phyloP scores from a whole-genome alignment of 1,140 invertebrate genomes.

The Spodoptera litura region DNA sequence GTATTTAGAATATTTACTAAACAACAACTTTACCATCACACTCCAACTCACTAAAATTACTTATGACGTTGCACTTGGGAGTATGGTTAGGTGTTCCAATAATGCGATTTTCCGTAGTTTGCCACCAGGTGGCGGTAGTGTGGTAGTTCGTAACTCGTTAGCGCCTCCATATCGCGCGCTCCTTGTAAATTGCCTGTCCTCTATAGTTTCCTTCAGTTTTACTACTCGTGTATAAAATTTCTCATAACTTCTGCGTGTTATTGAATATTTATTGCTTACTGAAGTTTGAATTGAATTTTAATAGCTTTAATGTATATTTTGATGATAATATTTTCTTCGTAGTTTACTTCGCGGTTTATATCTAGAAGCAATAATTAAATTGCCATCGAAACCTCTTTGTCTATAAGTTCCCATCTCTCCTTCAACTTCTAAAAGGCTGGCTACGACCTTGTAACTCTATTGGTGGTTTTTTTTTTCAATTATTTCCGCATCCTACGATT shows the following conservation, averaged over 20 bases:
- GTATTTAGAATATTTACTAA: not conserved
- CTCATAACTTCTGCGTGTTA: conserved; percentile 2
- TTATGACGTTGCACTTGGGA: conserved; percentile 32
- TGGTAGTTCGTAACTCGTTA: conserved; percentile 61
- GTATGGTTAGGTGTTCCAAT: conserved; percentile 55
- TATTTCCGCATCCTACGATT: no score
- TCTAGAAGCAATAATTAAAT: no score
- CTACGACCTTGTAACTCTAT: no score
- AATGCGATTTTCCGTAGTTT: conserved; percentile 61
- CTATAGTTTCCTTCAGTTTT: conserved; percentile 49
- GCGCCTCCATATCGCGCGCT: conserved; percentile 52
- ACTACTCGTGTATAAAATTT: conserved; percentile 44
- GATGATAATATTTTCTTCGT: no score
- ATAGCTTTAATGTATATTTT: not conserved
- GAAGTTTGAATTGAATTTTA: conserved; percentile 6
- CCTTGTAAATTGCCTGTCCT: conserved; percentile 55
- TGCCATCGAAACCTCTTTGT: no score
- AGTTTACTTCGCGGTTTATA: no score
- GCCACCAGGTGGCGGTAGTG: conserved; percentile 51
- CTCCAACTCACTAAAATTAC: conserved; percentile 32
- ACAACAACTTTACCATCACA: not conserved
- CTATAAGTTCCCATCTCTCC: no score
- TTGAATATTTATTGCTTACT: conserved; percentile 29
- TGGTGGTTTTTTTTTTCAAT: no score
- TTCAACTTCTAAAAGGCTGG: no score